Evolutionary conservation across 2,797 vertebrate genomes (phyloP).

Genomic region (Gadopsis bispinosus): DNA sequence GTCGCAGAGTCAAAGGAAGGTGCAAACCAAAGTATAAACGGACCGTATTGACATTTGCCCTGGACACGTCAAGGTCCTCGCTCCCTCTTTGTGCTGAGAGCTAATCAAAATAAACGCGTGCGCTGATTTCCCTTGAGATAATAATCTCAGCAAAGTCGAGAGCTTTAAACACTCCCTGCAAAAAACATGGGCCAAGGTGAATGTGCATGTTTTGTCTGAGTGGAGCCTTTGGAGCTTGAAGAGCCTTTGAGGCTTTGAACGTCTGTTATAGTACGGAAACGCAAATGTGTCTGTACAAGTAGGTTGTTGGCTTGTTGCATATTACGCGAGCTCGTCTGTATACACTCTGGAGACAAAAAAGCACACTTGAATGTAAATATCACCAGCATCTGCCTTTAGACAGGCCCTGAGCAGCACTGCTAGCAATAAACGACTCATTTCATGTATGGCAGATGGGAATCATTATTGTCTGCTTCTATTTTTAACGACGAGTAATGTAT

Average conservation of each 20-base stretch:
- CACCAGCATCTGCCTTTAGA: constrained; percentile 3
- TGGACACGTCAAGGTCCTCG: constrained; percentile 61
- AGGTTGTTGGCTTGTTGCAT: too few species aligned
- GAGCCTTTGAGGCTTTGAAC: constrained; percentile 5
- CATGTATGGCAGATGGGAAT: constrained; percentile 51
- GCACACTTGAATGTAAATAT: constrained; percentile 25
- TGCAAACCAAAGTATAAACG: constrained; percentile 18
- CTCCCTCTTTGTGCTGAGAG: constrained; percentile 36
- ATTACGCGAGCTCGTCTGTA: not conserved
- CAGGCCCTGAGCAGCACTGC: not conserved
- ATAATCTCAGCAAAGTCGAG: constrained; percentile 36
- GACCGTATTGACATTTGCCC: constrained; percentile 28
- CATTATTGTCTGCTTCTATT: constrained; percentile 47
- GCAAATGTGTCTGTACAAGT: not conserved
- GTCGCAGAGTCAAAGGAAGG: not conserved
- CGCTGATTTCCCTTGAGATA: constrained; percentile 62
- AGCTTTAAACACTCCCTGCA: constrained; percentile 21
- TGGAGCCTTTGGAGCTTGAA: constrained; percentile 29
- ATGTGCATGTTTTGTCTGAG: constrained; percentile 11
- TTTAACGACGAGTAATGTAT: constrained; percentile 61
- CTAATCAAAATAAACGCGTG: constrained; percentile 54
- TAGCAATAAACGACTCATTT: constrained; percentile 28
- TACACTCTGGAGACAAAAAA: not conserved
- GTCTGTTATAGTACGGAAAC: not conserved
- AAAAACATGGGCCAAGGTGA: constrained; percentile 43